Evolutionary conservation across 2,797 vertebrate species (phyloP).

Genomic region (Jordanella pulchra): DNA sequence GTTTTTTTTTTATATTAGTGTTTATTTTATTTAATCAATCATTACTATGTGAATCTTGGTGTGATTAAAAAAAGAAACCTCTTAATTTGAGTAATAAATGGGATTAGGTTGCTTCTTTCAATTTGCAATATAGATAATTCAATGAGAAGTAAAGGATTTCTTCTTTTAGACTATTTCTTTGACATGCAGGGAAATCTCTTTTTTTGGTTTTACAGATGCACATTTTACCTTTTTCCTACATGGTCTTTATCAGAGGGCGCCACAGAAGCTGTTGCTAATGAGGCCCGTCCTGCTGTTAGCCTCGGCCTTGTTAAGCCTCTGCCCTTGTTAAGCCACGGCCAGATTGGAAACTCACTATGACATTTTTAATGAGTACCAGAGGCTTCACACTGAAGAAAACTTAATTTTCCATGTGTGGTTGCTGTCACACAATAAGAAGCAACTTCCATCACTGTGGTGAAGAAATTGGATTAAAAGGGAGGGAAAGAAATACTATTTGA

Average conservation of each 20-base stretch:
- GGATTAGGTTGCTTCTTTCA: neutral
- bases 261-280: constrained; percentile 48
- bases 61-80: neutral
- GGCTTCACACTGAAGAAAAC: constrained; percentile 11
- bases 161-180: neutral
- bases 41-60: too few species aligned
- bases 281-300: constrained; percentile 53
- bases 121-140: neutral
- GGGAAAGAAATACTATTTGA: neutral
- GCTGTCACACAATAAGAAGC: neutral
- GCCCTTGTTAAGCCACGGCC: constrained; percentile 47
- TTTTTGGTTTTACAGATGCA: constrained; percentile 6
- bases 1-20: neutral
- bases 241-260: constrained; percentile 15
- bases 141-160: neutral
- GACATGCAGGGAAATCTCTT: neutral
- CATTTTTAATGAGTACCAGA: constrained; percentile 57
- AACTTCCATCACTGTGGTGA: neutral
- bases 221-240: neutral
- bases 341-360: constrained; percentile 40
- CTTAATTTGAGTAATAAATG: neutral
- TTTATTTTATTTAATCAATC: neutral
- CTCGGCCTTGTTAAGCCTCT: constrained; percentile 56
- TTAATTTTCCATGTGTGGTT: neutral
- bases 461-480: neutral